A percentile compares a stretch with the other conserved stretches of the same genome.
phyloP scores from a whole-genome alignment of 1,140 invertebrate species.

The Helicoverpa armigera region DNA sequence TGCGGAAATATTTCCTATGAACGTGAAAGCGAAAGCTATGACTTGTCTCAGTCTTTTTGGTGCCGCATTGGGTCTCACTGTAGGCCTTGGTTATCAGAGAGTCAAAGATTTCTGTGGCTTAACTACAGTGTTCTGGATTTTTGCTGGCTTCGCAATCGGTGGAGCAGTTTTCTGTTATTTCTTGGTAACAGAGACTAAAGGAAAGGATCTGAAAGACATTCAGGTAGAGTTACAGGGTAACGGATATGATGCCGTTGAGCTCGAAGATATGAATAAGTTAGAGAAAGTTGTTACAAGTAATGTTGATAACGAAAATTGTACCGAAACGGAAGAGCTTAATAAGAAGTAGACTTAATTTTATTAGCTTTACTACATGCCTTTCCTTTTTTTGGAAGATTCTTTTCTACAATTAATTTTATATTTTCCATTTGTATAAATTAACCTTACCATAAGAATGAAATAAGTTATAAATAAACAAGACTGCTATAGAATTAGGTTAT shows the following conservation, averaged over 20 bases:
- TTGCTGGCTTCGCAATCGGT: slow-evolving; percentile 77
- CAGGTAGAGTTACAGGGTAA: slow-evolving; percentile 79
- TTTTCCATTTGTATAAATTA: too few relatives aligned
- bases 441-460: too few relatives aligned
- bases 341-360: slow-evolving; percentile 8
- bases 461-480: too few relatives aligned
- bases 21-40: slow-evolving; percentile 87
- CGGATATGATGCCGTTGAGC: slow-evolving; percentile 53
- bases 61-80: slow-evolving; percentile 77
- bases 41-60: slow-evolving; percentile 75
- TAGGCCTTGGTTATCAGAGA: slow-evolving; percentile 84
- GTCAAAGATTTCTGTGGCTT: slow-evolving; percentile 81
- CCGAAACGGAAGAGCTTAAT: slow-evolving; percentile 20
- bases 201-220: slow-evolving; percentile 89
- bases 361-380: too few relatives aligned
- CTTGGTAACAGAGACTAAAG: slow-evolving; percentile 91
- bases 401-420: too few relatives aligned
- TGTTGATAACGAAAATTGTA: not conserved
- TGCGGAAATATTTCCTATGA: slow-evolving; percentile 88
- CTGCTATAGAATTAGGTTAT: too few relatives aligned
- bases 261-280: not conserved
- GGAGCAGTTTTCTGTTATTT: slow-evolving; percentile 87
- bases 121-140: slow-evolving; percentile 85
- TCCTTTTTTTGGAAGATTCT: too few relatives aligned
- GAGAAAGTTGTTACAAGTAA: not conserved